Percentiles rank a stretch among this genome's conserved stretches.
These are phyloP conservation scores for Andrena flavipes DNA, from an alignment of 2,888 invertebrate species.

Conservation along the genomic window DNA sequence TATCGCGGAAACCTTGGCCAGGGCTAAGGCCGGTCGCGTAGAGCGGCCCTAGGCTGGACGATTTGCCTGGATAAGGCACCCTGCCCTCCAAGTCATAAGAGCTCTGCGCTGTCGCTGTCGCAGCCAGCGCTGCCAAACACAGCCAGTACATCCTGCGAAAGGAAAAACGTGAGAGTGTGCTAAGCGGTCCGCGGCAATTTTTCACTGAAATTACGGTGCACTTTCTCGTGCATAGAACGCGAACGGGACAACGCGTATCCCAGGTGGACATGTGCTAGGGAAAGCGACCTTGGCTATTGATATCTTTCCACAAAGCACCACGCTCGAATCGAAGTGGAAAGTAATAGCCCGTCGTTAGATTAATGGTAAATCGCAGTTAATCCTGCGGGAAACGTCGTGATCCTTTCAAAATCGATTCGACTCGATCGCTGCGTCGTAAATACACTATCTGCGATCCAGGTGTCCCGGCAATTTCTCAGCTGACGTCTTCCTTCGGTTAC, in stretches of 20 bases:
- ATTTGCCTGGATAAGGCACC: slow-evolving; percentile 78
- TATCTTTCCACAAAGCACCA: background rate
- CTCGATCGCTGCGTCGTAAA: background rate
- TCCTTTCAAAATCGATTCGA: background rate
- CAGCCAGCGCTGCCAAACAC: slow-evolving; percentile 78
- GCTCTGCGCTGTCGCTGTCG: slow-evolving; percentile 77
- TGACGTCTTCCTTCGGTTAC: background rate
- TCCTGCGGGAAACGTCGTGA: background rate
- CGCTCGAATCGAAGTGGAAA: slow-evolving; percentile 30
- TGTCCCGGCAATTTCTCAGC: too few relatives aligned
- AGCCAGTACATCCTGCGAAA: slow-evolving; percentile 78
- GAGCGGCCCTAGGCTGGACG: slow-evolving; percentile 79
- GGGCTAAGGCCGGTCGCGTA: slow-evolving; percentile 77
- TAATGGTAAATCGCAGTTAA: slow-evolving; percentile 3
- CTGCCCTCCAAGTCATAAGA: slow-evolving; percentile 80
- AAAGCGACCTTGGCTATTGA: slow-evolving; percentile 54
- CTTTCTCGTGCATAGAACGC: slow-evolving; percentile 27
- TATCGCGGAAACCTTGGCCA: slow-evolving; percentile 81
- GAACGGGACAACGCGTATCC: slow-evolving; percentile 1
- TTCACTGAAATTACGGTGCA: slow-evolving; percentile 1
- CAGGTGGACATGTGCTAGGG: slow-evolving; percentile 27
- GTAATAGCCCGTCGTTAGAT: slow-evolving; percentile 2
- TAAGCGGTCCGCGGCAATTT: background rate
- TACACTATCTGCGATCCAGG: background rate
- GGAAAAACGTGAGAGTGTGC: background rate